Evolutionary conservation across 2,113 vertebrate genomes (phyloP), one percentile per base, ranked within the genome.

Genomic region (Tetrax tetrax): DNA sequence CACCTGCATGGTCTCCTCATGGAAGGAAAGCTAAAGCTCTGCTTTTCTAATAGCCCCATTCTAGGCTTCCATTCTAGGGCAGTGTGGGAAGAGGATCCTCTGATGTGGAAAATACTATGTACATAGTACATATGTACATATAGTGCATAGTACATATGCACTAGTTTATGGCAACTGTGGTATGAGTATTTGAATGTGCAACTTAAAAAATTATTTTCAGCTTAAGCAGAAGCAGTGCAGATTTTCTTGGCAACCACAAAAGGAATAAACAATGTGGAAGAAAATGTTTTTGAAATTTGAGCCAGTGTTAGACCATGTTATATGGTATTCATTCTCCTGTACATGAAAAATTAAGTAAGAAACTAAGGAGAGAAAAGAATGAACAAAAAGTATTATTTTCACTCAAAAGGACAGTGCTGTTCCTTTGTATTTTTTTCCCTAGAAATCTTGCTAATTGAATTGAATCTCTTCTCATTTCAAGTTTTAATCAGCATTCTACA

Each of bases 181-280:
- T 35, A 6, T 72, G 38, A 85, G 19, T 72, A 70, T 59, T 69
- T 74, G 57, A 90, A 53, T 9, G 45, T 21, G 33, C 14, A 86
- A 50, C 37, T 43, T 64, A 31, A 64, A 79, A 93, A 74, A 53
- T 23, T 0, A 16, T 50, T 47, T 50, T 88, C 19, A 45, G 5
- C 5, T 56, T 84, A 71, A 68, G 27, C 6, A 4, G n/a, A 63
- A 79, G 25, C 14, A 20, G 28, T n/a, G n/a, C 14, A 89, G 48
- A 81, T 81, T 81, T 95, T 94, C 50, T 87, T 94, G 80, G 48
- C 70, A 94, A 82, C 6, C 23, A 75, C 18, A 76, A 66, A 89
- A 70, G 19, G 9, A 87, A 85, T 50, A 41, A 88, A 50, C 4
- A 80, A 33, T 4, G 0, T 57, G 7, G 41, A 87, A 84, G n/a